Percentiles rank a stretch among this genome's conserved stretches.
Evolutionary conservation across 2,113 vertebrate genomes (phyloP).

Genomic region (Sphaerodactylus townsendi): DNA sequence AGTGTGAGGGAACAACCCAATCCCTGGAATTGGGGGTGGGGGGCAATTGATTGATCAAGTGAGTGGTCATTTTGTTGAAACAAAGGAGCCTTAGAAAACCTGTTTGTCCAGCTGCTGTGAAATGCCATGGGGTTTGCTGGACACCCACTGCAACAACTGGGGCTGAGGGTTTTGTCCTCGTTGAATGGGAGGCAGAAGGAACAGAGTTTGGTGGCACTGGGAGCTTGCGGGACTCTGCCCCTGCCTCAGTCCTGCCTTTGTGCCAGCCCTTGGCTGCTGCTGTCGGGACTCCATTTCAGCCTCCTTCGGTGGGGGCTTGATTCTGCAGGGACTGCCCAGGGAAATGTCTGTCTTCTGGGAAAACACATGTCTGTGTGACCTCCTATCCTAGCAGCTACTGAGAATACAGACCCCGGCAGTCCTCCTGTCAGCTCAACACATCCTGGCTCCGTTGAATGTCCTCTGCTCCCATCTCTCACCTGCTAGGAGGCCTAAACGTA

Average conservation of each 20-base stretch:
- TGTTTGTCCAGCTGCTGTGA: background rate
- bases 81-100: background rate
- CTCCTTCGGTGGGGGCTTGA: background rate
- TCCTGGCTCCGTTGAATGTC: background rate
- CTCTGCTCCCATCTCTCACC: background rate
- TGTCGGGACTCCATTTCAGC: background rate
- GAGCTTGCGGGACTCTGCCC: background rate
- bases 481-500: background rate
- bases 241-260: background rate
- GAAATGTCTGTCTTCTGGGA: background rate
- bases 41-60: too few relatives aligned
- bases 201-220: too few relatives aligned
- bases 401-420: background rate
- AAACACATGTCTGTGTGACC: too few relatives aligned
- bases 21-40: too few relatives aligned
- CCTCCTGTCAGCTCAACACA: background rate
- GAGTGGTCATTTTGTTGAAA: too few relatives aligned
- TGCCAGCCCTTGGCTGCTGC: background rate
- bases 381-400: background rate
- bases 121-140: background rate
- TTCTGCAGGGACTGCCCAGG: background rate
- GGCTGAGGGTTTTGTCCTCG: background rate
- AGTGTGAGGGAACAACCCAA: too few relatives aligned
- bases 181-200: background rate
- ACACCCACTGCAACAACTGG: background rate